Evolutionary conservation across 2,888 invertebrate species (phyloP).

Genomic region (Schizaphis graminum): DNA sequence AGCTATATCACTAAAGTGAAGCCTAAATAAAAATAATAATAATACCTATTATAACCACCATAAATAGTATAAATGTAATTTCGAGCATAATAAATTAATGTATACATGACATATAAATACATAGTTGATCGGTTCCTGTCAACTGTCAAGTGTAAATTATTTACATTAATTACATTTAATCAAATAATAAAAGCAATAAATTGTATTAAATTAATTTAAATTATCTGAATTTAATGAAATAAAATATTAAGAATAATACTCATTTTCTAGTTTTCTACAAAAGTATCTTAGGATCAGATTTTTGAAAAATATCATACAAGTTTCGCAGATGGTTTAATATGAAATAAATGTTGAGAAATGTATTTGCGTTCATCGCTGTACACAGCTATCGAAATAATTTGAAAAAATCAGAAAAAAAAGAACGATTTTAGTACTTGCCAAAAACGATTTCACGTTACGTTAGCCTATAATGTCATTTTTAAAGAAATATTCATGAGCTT

Average conservation of each 20-base stretch:
- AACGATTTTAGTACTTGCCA: not conserved
- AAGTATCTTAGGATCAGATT: not conserved
- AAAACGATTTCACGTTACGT: slow-evolving; percentile 4
- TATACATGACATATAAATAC: not conserved
- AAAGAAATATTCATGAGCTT: not conserved
- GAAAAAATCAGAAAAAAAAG: slow-evolving; percentile 69
- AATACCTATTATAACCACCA: too few species aligned
- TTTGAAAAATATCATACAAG: not conserved
- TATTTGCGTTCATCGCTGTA: not conserved
- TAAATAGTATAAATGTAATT: not conserved
- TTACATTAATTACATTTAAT: not conserved
- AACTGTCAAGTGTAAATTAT: not conserved
- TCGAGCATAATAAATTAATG: not conserved
- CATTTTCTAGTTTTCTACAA: not conserved
- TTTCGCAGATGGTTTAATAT: not conserved
- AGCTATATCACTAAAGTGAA: not conserved
- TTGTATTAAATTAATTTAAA: not conserved
- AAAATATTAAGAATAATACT: not conserved
- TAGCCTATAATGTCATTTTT: slow-evolving; percentile 11
- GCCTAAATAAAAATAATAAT: not conserved
- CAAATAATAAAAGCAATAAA: not conserved
- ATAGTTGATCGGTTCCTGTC: not conserved
- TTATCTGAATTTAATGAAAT: not conserved
- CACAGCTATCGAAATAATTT: not conserved
- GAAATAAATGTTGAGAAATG: too few species aligned